These are phyloP conservation scores for Coronaproctus castanopsis DNA, from an alignment of 2,888 invertebrate genomes.

Conservation along the genomic window DNA sequence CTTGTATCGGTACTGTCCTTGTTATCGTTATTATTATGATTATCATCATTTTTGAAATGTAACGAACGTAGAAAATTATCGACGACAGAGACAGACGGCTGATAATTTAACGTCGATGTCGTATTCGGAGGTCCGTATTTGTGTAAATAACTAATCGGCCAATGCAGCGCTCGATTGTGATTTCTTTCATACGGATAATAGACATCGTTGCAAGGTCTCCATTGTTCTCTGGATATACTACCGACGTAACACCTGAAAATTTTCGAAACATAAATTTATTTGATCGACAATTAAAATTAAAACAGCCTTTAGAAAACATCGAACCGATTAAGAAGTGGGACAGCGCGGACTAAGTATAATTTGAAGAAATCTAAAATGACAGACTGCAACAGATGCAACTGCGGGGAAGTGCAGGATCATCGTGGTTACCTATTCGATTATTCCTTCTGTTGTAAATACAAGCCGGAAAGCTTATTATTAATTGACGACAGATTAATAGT, in stretches of 20 bases:
- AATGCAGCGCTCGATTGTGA: conserved; percentile 29
- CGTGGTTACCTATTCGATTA: no score
- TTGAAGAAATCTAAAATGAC: no score
- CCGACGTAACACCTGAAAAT: conserved; percentile 67
- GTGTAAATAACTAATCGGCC: conserved; percentile 67
- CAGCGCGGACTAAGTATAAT: no score
- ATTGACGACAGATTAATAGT: no score
- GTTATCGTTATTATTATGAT: no score
- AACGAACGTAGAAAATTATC: conserved; percentile 20
- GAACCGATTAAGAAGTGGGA: no score
- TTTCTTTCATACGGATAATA: conserved; percentile 34
- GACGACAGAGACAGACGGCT: conserved; percentile 20
- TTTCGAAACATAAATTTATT: neutral
- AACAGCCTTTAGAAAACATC: conserved; percentile 1
- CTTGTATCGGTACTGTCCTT: no score
- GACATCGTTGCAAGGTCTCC: conserved; percentile 69
- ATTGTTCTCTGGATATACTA: conserved; percentile 46
- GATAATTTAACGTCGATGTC: conserved; percentile 26
- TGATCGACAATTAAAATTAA: conserved; percentile 15
- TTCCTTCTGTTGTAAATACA: no score
- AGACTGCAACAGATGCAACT: no score
- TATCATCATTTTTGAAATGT: no score
- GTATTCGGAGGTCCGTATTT: conserved; percentile 57
- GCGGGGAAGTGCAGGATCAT: no score
- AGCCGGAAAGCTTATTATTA: no score